A percentile compares a stretch with the other conserved stretches of the same genome.
Conservation (phyloP, 2,797 vertebrate genomes). For the Cercopithecus neglectus region DNA sequence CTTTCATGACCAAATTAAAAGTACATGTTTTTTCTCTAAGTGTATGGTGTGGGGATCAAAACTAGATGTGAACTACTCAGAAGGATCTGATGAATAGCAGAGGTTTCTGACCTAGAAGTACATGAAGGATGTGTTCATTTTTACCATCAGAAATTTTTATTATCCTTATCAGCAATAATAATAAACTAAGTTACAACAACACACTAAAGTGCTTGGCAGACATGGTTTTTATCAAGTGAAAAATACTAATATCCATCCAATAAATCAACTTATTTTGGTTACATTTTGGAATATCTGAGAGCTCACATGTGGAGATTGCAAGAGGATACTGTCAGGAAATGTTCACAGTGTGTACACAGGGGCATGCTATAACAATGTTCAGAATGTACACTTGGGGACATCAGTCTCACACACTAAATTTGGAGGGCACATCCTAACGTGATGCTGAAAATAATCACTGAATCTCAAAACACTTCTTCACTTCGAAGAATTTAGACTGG, state of each 20-base stretch:
- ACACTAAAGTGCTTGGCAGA: not conserved
- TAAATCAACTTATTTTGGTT: conserved; percentile 13
- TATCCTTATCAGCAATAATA: not conserved
- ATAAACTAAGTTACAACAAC: conserved; percentile 17
- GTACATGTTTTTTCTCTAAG: conserved; percentile 29
- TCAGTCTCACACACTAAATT: not conserved
- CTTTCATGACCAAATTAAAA: conserved; percentile 74
- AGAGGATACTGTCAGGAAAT: not conserved
- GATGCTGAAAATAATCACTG: not conserved
- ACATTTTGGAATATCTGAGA: not conserved
- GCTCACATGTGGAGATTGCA: not conserved
- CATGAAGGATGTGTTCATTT: conserved; percentile 5
- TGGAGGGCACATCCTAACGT: not conserved
- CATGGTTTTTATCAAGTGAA: conserved; percentile 6
- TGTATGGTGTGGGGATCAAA: not conserved
- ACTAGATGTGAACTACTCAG: conserved; percentile 20
- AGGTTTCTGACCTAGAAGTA: conserved; percentile 28
- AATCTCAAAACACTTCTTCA: not conserved
- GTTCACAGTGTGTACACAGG: fast-evolving
- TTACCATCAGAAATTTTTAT: not conserved
- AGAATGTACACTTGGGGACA: not conserved
- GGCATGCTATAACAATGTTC: not conserved
- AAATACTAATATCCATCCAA: not conserved
- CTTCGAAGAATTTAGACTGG: conserved; percentile 1
- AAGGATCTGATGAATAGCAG: conserved; percentile 35